Conservation (phyloP, 1,140 invertebrate genomes). For the Drosophila asahinai region DNA sequence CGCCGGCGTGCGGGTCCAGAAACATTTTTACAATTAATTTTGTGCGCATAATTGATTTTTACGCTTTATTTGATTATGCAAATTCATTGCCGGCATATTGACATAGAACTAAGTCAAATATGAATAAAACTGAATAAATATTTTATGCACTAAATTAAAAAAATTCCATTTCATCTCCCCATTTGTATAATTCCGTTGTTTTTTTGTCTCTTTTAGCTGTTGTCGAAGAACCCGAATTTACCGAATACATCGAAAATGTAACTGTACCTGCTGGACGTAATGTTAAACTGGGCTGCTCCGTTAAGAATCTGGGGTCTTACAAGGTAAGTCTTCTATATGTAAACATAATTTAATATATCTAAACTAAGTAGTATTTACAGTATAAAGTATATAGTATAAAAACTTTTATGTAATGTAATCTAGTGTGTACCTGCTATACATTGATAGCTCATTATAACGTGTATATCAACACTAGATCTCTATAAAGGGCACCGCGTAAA, state of each 20-base stretch:
- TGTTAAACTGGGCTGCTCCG: conserved; percentile 94
- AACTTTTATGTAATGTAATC: too few relatives aligned
- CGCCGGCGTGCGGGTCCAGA: not conserved
- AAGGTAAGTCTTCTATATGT: conserved; percentile 86
- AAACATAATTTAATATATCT: too few relatives aligned
- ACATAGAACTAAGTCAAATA: conserved; percentile 39
- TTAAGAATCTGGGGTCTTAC: conserved; percentile 94
- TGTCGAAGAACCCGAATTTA: conserved; percentile 89
- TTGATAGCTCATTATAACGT: too few relatives aligned
- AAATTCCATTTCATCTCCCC: not conserved
- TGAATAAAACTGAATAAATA: conserved; percentile 38
- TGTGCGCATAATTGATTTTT: conserved; percentile 61
- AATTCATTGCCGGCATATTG: conserved; percentile 40
- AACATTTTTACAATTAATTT: conserved; percentile 60
- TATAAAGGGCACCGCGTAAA: too few relatives aligned
- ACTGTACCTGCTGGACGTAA: conserved; percentile 92
- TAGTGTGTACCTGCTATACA: too few relatives aligned
- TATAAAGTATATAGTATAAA: too few relatives aligned
- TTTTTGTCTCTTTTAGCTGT: conserved; percentile 87
- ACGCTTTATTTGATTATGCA: conserved; percentile 66
- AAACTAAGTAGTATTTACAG: too few relatives aligned
- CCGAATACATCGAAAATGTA: conserved; percentile 89
- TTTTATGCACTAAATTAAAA: conserved; percentile 59
- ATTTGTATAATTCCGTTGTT: not conserved
- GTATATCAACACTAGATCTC: too few relatives aligned